A percentile compares a stretch with the other conserved stretches of the same genome.
Evolutionary conservation across 2,113 vertebrate species (phyloP).

Genomic region (Castor canadensis): DNA sequence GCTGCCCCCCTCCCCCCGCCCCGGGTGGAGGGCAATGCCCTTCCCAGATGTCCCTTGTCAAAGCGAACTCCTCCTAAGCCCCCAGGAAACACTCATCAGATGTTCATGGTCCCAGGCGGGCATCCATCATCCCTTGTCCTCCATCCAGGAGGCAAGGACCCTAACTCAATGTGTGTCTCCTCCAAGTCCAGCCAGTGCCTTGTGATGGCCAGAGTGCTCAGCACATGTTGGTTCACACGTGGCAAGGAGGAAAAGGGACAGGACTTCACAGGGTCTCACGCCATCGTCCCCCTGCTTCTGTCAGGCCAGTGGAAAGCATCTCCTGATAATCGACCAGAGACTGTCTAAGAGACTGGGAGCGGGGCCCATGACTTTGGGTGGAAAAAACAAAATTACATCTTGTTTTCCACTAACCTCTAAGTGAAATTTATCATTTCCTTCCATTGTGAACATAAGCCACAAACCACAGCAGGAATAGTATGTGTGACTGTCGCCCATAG

Average conservation of each 20-base stretch:
- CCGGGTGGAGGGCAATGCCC: accelerated
- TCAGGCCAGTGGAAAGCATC: neutral
- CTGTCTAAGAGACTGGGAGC: neutral
- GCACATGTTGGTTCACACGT: neutral
- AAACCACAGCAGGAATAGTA: neutral
- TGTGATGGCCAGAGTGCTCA: accelerated
- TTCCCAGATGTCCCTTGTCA: neutral
- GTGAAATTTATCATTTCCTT: neutral
- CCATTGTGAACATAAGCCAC: neutral
- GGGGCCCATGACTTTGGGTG: neutral
- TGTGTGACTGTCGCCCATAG: neutral
- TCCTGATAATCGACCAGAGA: too few relatives aligned
- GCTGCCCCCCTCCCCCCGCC: neutral
- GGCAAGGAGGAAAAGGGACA: neutral
- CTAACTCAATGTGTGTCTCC: too few relatives aligned
- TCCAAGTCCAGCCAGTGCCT: neutral
- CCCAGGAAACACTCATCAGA: neutral
- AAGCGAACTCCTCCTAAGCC: neutral
- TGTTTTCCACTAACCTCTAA: neutral
- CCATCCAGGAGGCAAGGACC: neutral
- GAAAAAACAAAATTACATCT: neutral
- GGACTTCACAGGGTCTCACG: neutral
- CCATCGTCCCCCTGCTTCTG: neutral
- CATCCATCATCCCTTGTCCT: neutral
- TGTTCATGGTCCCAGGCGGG: neutral